Evolutionary conservation across 2,888 invertebrate species (phyloP).

Genomic region (Crocallis elinguaria): DNA sequence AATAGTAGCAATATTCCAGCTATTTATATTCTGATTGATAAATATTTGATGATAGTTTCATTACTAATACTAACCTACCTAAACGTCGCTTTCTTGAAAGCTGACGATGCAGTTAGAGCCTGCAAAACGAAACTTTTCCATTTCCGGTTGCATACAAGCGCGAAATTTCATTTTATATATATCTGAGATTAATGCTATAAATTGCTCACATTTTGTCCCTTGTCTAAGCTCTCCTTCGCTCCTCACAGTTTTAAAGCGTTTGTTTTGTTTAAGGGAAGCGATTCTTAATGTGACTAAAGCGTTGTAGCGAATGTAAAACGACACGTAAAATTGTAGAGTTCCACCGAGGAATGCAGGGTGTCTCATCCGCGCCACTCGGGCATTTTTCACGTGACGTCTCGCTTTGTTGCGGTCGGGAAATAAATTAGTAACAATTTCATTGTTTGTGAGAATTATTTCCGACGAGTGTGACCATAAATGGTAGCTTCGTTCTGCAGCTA

Average conservation of each 20-base stretch:
- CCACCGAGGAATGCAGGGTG: conserved; percentile 72
- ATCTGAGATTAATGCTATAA: conserved; percentile 73
- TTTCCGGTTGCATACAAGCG: conserved; percentile 58
- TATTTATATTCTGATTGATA: neutral
- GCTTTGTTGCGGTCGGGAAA: conserved; percentile 82
- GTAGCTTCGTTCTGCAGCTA: conserved; percentile 37
- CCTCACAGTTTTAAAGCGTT: conserved; percentile 65
- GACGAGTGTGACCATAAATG: conserved; percentile 46
- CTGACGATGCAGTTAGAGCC: conserved; percentile 64
- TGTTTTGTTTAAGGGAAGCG: conserved; percentile 67
- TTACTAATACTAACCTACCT: conserved; percentile 2
- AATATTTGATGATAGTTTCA: conserved; percentile 5
- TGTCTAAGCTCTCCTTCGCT: conserved; percentile 33
- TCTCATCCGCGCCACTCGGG: conserved; percentile 59
- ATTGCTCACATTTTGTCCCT: conserved; percentile 63
- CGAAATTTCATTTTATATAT: conserved; percentile 70
- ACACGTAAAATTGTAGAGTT: conserved; percentile 68
- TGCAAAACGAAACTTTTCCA: conserved; percentile 60
- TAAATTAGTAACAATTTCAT: conserved; percentile 84
- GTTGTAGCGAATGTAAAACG: conserved; percentile 70
- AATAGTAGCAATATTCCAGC: neutral
- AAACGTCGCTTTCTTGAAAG: conserved; percentile 32
- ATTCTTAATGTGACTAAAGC: conserved; percentile 77
- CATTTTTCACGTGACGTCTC: conserved; percentile 84
- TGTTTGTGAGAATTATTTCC: conserved; percentile 78